Conservation (phyloP, 92 coral and sea anemone species). For the Micromussa lordhowensis region DNA sequence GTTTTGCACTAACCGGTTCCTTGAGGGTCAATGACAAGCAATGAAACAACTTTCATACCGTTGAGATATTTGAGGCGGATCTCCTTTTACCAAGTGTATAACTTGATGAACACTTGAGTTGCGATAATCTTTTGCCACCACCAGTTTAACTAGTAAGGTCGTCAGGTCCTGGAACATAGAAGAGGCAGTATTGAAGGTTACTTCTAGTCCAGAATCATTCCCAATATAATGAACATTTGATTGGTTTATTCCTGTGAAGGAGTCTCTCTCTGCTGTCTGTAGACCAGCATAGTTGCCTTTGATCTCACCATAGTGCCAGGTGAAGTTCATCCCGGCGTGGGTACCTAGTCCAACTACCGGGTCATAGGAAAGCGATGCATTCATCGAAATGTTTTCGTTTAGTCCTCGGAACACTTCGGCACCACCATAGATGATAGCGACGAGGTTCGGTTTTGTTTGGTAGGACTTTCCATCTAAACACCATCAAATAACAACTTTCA, state of each 20-base stretch:
- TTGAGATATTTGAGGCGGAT: not conserved
- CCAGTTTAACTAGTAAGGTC: not conserved
- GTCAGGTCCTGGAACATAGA: not conserved
- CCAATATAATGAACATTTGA: not conserved
- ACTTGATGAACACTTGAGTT: constrained; percentile 3
- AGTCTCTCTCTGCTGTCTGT: too few relatives aligned
- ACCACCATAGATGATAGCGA: constrained; percentile 25
- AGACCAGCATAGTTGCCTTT: not conserved
- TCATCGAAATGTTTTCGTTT: constrained; percentile 19
- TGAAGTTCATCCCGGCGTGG: constrained; percentile 14
- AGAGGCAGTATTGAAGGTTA: not conserved
- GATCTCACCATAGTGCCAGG: constrained; percentile 16
- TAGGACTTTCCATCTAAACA: not conserved
- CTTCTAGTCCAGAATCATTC: not conserved
- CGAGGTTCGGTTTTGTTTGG: constrained; percentile 9
- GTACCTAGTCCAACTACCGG: constrained; percentile 18
- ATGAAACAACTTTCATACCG: not conserved
- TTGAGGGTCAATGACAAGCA: too few relatives aligned
- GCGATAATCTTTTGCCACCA: constrained; percentile 20
- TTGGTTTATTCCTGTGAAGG: not conserved
- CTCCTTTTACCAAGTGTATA: not conserved
- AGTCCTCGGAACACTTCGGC: constrained; percentile 14
- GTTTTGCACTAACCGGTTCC: too few relatives aligned
- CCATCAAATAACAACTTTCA: not conserved
- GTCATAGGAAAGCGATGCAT: constrained; percentile 33